A percentile compares a stretch with the other conserved stretches of the same genome.
phyloP scores from a whole-genome alignment of 1,140 invertebrate genomes.

The Diplogasteroides magnus region DNA sequence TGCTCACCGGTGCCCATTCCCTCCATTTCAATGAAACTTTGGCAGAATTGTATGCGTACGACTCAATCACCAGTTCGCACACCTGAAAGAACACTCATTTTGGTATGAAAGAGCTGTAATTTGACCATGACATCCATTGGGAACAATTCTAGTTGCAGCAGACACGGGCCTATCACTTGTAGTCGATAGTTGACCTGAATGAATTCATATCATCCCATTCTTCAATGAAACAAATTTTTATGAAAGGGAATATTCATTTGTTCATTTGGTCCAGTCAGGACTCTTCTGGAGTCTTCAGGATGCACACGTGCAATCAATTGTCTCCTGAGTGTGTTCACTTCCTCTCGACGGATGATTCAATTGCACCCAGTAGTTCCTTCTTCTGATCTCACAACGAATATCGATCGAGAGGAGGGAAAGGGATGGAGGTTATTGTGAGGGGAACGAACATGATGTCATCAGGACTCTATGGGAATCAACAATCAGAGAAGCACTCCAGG shows the following conservation, averaged over 20 bases:
- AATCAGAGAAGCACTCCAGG: not conserved
- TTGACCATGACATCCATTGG: slow-evolving; percentile 40
- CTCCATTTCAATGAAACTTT: slow-evolving; percentile 52
- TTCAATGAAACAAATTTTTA: too few relatives aligned
- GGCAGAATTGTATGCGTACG: slow-evolving; percentile 51
- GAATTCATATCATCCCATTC: too few relatives aligned
- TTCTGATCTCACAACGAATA: too few relatives aligned
- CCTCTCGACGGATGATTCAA: too few relatives aligned
- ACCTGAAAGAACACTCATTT: slow-evolving; percentile 31
- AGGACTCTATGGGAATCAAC: not conserved
- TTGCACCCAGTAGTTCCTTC: too few relatives aligned
- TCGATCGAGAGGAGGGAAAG: too few relatives aligned
- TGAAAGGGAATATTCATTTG: slow-evolving; percentile 5
- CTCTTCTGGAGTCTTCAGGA: not conserved
- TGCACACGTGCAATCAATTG: not conserved
- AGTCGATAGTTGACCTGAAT: slow-evolving; percentile 45
- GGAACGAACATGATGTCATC: too few relatives aligned
- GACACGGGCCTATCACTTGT: slow-evolving; percentile 41
- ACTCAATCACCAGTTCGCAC: slow-evolving; percentile 46
- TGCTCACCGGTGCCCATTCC: slow-evolving; percentile 49
- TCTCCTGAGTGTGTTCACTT: not conserved
- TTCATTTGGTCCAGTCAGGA: not conserved
- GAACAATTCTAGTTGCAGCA: slow-evolving; percentile 39
- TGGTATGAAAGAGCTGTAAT: not conserved
- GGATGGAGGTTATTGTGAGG: too few relatives aligned